phyloP scores from a whole-genome alignment of 1,140 invertebrate species.

The Lethrus apterus region DNA sequence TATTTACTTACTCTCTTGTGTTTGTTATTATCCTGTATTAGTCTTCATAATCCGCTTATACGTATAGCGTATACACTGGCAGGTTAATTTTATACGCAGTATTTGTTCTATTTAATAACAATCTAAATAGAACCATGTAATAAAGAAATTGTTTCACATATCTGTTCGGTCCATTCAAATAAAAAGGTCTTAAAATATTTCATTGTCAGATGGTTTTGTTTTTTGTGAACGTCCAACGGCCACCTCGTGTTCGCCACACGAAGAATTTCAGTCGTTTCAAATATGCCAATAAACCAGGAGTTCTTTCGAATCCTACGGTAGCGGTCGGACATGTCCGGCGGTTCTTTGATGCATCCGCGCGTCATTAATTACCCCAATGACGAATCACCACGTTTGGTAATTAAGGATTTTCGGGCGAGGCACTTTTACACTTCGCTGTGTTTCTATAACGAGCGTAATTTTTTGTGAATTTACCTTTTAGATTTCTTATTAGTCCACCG shows the following conservation, averaged over 20 bases:
- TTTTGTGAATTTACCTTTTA: too few relatives aligned
- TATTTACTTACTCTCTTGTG: too few relatives aligned
- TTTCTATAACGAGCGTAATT: conserved; percentile 8
- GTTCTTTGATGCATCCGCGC: conserved; percentile 11
- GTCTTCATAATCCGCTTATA: too few relatives aligned
- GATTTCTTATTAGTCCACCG: too few relatives aligned
- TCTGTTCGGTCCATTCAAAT: too few relatives aligned
- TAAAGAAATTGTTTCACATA: too few relatives aligned
- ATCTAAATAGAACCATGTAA: too few relatives aligned
- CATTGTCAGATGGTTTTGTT: conserved; percentile 3
- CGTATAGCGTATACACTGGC: too few relatives aligned
- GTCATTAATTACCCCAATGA: conserved; percentile 14
- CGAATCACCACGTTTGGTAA: conserved; percentile 4
- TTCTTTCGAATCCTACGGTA: conserved; percentile 11
- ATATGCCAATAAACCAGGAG: conserved; percentile 15
- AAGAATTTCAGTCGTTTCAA: conserved; percentile 14
- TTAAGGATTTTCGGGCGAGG: conserved; percentile 8
- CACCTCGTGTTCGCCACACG: conserved; percentile 12
- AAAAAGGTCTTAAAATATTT: too few relatives aligned
- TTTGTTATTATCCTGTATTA: too few relatives aligned
- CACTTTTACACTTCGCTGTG: conserved; percentile 11
- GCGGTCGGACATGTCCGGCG: conserved; percentile 13
- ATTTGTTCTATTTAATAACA: too few relatives aligned
- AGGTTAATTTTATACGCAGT: too few relatives aligned
- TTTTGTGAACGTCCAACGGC: conserved; percentile 13